Evolutionary conservation across 2,113 vertebrate genomes (phyloP).

Genomic region (Sakesphorus luctuosus): DNA sequence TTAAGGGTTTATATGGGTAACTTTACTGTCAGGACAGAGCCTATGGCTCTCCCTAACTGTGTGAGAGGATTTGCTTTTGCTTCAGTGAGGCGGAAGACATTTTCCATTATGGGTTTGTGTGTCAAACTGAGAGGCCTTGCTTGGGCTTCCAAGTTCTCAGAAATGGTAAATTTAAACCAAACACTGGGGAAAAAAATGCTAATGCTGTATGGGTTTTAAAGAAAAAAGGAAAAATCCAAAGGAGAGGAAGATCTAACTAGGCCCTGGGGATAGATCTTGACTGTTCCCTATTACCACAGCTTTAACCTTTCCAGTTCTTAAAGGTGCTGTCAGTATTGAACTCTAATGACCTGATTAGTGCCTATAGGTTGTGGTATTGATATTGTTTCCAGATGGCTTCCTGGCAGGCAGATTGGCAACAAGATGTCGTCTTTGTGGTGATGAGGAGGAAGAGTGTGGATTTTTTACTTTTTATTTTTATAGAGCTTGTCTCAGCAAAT

Average conservation of each 20-base stretch:
- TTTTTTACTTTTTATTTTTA: neutral
- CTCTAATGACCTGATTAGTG: conserved; percentile 57
- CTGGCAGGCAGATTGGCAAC: conserved; percentile 38
- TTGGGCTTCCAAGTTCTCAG: neutral
- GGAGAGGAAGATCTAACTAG: neutral
- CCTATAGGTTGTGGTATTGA: conserved; percentile 35
- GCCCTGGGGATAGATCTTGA: neutral
- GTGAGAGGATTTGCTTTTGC: neutral
- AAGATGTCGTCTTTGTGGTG: conserved; percentile 29
- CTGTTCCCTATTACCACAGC: neutral
- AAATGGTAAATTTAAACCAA: conserved; percentile 28
- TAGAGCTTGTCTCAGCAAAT: conserved; percentile 41
- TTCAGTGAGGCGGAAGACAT: neutral
- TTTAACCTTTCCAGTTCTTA: conserved; percentile 9
- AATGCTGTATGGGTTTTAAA: neutral
- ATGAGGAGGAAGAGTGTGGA: neutral
- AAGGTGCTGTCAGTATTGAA: conserved; percentile 45
- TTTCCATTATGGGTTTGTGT: neutral
- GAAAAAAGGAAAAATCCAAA: neutral
- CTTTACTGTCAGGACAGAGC: neutral
- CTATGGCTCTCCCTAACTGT: neutral
- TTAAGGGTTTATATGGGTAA: neutral
- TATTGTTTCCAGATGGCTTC: conserved; percentile 52
- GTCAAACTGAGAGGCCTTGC: neutral
- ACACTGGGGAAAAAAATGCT: neutral